Conservation (phyloP, 2,113 vertebrate genomes). For the Mesitornis unicolor region DNA sequence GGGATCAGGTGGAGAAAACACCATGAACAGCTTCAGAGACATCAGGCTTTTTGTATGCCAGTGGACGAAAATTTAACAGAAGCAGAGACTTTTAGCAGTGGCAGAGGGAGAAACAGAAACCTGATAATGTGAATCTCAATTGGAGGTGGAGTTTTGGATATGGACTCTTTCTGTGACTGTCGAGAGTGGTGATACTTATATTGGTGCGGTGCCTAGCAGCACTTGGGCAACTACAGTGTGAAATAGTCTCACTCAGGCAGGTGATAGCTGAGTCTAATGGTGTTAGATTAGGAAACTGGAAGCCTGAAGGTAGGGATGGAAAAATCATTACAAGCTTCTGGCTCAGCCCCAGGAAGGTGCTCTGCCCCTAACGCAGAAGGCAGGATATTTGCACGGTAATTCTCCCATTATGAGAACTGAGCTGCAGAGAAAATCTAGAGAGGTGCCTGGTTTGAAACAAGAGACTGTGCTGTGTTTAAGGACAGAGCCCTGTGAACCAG, state of each 20-base stretch:
- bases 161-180: not conserved
- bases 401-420: not conserved
- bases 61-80: not conserved
- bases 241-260: not conserved
- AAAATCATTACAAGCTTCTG: not conserved
- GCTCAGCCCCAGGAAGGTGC: not conserved
- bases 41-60: accelerated
- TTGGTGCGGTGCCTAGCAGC: not conserved
- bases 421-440: not conserved
- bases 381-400: not conserved
- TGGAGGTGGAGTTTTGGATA: not conserved
- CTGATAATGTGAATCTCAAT: not conserved
- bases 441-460: not conserved
- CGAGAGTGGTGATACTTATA: not conserved
- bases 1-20: not conserved
- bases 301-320: not conserved
- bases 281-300: not conserved
- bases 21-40: not conserved
- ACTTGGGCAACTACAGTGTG: not conserved
- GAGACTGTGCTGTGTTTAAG: not conserved
- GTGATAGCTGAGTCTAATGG: not conserved
- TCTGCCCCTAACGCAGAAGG: not conserved
- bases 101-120: not conserved
- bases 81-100: not conserved
- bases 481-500: not conserved